These are phyloP conservation scores for Drosophila punjabiensis DNA, from an alignment of 1,140 invertebrate genomes.

Conservation along the genomic window DNA sequence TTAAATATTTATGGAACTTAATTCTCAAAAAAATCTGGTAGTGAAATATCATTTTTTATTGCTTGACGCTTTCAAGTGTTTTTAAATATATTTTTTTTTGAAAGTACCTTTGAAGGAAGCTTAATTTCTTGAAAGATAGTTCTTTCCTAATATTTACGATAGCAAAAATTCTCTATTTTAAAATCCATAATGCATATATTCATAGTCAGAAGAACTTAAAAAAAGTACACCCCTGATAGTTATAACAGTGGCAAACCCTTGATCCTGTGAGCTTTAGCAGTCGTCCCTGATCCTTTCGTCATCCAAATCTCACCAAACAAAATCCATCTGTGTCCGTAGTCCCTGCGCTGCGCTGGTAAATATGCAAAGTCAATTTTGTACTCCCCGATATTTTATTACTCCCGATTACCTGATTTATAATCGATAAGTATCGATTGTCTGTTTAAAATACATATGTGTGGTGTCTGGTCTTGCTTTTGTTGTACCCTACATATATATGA, in stretches of 20 bases:
- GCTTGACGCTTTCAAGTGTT: background rate
- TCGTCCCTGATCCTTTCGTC: constrained; percentile 34
- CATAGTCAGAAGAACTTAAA: no score
- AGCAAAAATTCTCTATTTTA: no score
- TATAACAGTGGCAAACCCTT: no score
- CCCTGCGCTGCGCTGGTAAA: constrained; percentile 79
- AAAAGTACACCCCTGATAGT: background rate
- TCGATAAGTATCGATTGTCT: constrained; percentile 23
- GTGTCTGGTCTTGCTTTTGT: constrained; percentile 78
- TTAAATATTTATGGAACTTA: no score
- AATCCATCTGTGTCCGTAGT: constrained; percentile 67
- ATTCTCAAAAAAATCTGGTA: background rate
- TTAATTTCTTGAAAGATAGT: no score
- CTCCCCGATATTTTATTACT: constrained; percentile 18
- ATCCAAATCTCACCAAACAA: constrained; percentile 33
- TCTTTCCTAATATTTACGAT: no score
- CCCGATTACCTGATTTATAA: constrained; percentile 17
- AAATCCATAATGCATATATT: no score
- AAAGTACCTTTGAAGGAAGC: no score
- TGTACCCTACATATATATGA: constrained; percentile 28
- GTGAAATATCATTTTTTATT: background rate
- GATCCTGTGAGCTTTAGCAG: constrained; percentile 12
- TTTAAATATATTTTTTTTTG: no score
- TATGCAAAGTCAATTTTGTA: constrained; percentile 59
- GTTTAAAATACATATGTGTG: constrained; percentile 66